Conservation (phyloP, 2,113 vertebrate genomes). For the Ceratotherium simum region DNA sequence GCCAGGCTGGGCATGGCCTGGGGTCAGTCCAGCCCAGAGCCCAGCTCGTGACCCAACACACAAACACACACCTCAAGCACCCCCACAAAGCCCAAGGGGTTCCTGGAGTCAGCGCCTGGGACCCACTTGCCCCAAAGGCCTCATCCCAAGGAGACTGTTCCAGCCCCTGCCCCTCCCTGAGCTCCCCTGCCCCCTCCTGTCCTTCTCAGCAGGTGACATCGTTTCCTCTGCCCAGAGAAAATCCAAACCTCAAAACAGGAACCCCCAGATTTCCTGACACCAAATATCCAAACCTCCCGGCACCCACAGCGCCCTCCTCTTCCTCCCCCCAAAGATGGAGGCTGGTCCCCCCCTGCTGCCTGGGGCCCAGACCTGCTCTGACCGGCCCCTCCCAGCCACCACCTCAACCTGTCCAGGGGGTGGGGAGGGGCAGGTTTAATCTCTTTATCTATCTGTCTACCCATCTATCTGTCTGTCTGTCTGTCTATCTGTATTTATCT, state of each 20-base stretch:
- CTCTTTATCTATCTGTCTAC: not conserved
- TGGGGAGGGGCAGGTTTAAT: not conserved
- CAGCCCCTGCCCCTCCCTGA: not conserved
- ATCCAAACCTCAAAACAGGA: not conserved
- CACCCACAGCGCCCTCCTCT: not conserved
- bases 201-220: not conserved
- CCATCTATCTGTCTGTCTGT: not conserved
- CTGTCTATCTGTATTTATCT: not conserved
- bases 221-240: not conserved
- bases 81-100: not conserved
- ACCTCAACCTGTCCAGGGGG: not conserved
- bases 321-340: not conserved
- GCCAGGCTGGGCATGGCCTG: no score
- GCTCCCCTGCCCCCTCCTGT: not conserved
- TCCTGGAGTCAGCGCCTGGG: not conserved
- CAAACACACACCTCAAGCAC: not conserved
- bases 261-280: not conserved
- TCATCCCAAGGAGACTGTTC: not conserved
- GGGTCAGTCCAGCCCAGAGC: not conserved
- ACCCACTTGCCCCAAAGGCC: fast-evolving
- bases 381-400: not conserved
- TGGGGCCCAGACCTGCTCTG: not conserved
- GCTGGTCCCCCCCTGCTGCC: not conserved
- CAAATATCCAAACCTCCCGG: not conserved
- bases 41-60: not conserved